Percentiles rank a stretch among this genome's conserved stretches.
Evolutionary conservation across 2,113 vertebrate genomes (phyloP).

Genomic region (Nematolebias whitei): DNA sequence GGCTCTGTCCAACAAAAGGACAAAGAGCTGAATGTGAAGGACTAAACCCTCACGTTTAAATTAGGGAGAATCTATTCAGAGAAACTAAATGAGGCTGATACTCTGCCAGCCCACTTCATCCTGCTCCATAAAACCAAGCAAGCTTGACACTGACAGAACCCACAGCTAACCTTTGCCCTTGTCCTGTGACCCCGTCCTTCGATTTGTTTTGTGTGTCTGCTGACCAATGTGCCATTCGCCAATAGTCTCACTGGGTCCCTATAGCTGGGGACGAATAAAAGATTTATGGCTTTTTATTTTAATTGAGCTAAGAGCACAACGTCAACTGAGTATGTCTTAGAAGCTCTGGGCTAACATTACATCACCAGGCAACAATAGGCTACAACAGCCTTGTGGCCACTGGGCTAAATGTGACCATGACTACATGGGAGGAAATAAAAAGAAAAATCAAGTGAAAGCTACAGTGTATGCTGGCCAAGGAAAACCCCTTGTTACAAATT

Average conservation of each 20-base stretch:
- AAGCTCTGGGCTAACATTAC: slow-evolving; percentile 62
- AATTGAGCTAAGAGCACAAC: slow-evolving; percentile 79
- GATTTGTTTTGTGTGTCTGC: slow-evolving; percentile 79
- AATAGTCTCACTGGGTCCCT: slow-evolving; percentile 78
- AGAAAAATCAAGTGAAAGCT: slow-evolving; percentile 35
- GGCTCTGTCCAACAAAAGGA: slow-evolving; percentile 42
- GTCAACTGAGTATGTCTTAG: slow-evolving; percentile 53
- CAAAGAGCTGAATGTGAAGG: slow-evolving; percentile 45
- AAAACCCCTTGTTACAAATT: slow-evolving; percentile 26
- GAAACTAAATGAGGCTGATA: slow-evolving; percentile 70
- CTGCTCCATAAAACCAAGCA: slow-evolving; percentile 78
- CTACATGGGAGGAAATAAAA: slow-evolving; percentile 53
- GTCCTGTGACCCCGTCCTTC: slow-evolving; percentile 83
- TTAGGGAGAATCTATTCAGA: slow-evolving; percentile 56
- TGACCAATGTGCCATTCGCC: slow-evolving; percentile 88
- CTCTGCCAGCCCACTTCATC: slow-evolving; percentile 47
- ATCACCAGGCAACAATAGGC: slow-evolving; percentile 65
- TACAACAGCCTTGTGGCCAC: slow-evolving; percentile 58
- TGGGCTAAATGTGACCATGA: slow-evolving; percentile 65
- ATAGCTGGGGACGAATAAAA: slow-evolving; percentile 80
- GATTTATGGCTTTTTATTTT: slow-evolving; percentile 89
- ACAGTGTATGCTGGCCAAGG: slow-evolving; percentile 28
- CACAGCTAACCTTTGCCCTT: slow-evolving; percentile 84
- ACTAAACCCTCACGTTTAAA: slow-evolving; percentile 59
- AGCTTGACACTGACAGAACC: slow-evolving; percentile 82